Evolutionary conservation across 2,888 invertebrate species (phyloP), one percentile per base, ranked within the genome.

Genomic region (Eurytoma adleriae): DNA sequence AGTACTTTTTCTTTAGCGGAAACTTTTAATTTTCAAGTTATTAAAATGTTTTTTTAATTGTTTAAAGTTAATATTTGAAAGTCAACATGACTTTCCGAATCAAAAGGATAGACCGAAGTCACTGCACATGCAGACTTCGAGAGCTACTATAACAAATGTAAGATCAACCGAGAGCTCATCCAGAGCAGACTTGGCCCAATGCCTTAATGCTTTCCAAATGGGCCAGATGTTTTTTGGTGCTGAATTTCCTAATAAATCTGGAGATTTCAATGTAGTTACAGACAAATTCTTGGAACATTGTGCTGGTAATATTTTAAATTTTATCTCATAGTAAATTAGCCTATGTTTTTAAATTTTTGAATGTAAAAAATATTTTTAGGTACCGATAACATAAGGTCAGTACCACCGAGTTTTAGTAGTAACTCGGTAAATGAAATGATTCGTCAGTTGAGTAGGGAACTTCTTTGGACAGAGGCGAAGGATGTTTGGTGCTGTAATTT

Each of bases 51-150:
- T 57, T 20, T 27, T 62, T 68, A 27, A 62, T 78, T 64, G 69
- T 84, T 81, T 27, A 89, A 1, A 96, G 96, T 88, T 96, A 83
- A 93, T 96, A 57, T 92, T 96, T 86, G 97, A 97, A 91, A 95
- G 96, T 48, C 93, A 94, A 50, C 90, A 93, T 12, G 96, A 96
- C 84, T 95, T 95, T 86, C 94, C 95, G 3, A 95, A 94, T 72
- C 97, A 96, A 91, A 94, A 95, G 81, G 98, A 98, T 90, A 92
- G 98, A 30, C 99, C 98, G 0, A 95, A 95, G 86, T 95, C 96
- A 48, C 92, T 99, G 84, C 97, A 97, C 87, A 92, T 97, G 52
- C 96, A 96, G 91, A 95, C 96, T 0, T 96, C 97, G 2, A 92
- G 96, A 71, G 94, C 95, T 12, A 91, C 94, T 0, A 91, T 95